Evolutionary conservation across 2,797 vertebrate genomes (phyloP).

Genomic region (Eupleurogrammus muticus): DNA sequence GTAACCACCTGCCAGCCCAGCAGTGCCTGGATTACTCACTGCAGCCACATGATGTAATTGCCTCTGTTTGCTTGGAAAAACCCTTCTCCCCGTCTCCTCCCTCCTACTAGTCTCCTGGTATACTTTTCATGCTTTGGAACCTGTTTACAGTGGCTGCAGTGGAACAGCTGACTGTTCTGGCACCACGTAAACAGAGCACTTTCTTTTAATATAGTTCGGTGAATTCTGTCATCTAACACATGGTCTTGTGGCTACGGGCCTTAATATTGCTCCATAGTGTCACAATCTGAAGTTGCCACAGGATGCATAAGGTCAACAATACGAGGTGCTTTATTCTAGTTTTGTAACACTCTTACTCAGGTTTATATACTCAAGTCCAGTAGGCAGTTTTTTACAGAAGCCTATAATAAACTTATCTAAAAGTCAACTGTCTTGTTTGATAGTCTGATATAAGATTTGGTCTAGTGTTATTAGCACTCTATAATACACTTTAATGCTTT

Average conservation of each 20-base stretch:
- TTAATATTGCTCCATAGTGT: background rate
- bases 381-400: background rate
- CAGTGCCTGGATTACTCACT: slow-evolving; percentile 34
- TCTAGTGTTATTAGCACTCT: background rate
- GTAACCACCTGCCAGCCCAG: slow-evolving; percentile 53
- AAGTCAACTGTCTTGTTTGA: too few relatives aligned
- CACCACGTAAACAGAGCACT: background rate
- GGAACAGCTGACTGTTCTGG: slow-evolving; percentile 31
- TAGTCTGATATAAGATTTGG: background rate
- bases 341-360: background rate
- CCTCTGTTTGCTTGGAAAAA: slow-evolving; percentile 51
- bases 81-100: slow-evolving; percentile 30
- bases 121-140: slow-evolving; percentile 9
- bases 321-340: background rate
- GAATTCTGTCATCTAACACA: too few relatives aligned
- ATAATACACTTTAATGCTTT: background rate
- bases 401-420: background rate
- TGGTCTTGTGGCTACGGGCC: background rate
- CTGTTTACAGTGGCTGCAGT: slow-evolving; percentile 22
- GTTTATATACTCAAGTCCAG: too few relatives aligned
- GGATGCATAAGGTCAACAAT: background rate
- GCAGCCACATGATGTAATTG: slow-evolving; percentile 71
- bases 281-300: background rate
- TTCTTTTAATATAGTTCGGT: background rate
- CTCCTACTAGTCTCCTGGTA: background rate